Base-by-base conservation (phyloP, 2,113 vertebrate species). In the Pluvianellus socialis region DNA sequence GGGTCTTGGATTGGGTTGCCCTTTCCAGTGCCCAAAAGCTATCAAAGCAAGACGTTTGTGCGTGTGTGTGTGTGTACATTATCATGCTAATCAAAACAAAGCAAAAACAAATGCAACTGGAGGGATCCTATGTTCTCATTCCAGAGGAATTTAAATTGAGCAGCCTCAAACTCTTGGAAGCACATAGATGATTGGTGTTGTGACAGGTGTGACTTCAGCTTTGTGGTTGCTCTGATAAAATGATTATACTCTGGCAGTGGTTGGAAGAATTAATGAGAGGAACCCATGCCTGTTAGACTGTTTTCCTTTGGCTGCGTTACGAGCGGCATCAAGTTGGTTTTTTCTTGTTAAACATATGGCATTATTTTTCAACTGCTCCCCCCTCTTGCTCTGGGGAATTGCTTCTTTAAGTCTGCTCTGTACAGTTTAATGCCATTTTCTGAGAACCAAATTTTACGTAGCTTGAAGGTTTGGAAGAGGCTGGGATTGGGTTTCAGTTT, bases 141-240 rank as follows among this genome's bases (percentile, higher is more conserved):
- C 96, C 92, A 97, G 86, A 89, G 92, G 53, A 92, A 94, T 97
- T 94, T 72, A 49, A 92, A 92, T 2, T 10, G 84, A 70, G 88
- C 72, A 71, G 71, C 95, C 94, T 79, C 90, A 65, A 42, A 10
- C 72, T 74, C 63, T 70, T 87, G 95, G 88, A 70, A 93, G 92
- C n/a, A 18, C 59, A 3, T 3, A 32, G 94, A 21, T 16, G 80
- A 65, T 49, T 47, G 92, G 55, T 97, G 97, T 97, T 97, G 95
- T 96, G 94, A 97, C 95, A 97, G 97, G 97, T 97, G 96, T 52
- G 97, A 81, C 91, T 92, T 56, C 65, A 28, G 90, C 92, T 72
- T 74, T 23, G 94, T 12, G 96, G 94, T n/a, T 1, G 27, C 75
- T 44, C 89, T 6, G 92, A 96, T 94, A 94, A 95, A 91, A 89